Conservation (phyloP, 64 coral and sea anemone genomes). For the Porites lutea region DNA sequence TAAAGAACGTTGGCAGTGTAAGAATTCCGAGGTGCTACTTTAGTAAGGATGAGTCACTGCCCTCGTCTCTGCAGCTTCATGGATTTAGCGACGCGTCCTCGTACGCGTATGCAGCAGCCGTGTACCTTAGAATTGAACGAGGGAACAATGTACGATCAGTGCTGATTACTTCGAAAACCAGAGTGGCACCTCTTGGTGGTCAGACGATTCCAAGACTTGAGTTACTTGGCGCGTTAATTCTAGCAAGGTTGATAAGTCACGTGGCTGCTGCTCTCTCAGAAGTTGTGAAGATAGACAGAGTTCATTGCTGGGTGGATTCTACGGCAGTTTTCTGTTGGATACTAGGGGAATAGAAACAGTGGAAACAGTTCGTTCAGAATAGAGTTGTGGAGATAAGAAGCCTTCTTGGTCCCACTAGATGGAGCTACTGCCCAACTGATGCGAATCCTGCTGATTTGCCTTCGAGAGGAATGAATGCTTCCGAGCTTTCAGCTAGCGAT, state of each 20-base stretch:
- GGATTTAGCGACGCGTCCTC: constrained; percentile 51
- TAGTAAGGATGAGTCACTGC: no score
- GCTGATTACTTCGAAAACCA: constrained; percentile 24
- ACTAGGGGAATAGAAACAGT: background rate
- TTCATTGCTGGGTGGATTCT: background rate
- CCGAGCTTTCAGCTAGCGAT: no score
- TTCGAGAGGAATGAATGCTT: no score
- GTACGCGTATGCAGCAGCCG: constrained; percentile 33
- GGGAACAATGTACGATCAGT: background rate
- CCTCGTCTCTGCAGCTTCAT: no score
- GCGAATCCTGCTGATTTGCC: no score
- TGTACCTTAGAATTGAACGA: constrained; percentile 13
- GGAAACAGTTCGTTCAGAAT: background rate
- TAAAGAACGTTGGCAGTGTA: no score
- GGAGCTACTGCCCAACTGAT: no score
- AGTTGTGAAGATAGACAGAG: background rate
- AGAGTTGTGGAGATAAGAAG: no score
- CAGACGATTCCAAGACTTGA: background rate
- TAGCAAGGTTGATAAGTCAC: background rate
- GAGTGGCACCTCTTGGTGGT: constrained; percentile 11
- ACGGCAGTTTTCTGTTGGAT: background rate
- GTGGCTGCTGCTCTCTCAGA: background rate
- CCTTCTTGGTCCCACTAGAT: no score
- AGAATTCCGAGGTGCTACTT: no score
- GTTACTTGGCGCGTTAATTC: background rate